These are phyloP conservation scores for Festucalex cinctus DNA, from an alignment of 2,113 vertebrate species.

Conservation along the genomic window DNA sequence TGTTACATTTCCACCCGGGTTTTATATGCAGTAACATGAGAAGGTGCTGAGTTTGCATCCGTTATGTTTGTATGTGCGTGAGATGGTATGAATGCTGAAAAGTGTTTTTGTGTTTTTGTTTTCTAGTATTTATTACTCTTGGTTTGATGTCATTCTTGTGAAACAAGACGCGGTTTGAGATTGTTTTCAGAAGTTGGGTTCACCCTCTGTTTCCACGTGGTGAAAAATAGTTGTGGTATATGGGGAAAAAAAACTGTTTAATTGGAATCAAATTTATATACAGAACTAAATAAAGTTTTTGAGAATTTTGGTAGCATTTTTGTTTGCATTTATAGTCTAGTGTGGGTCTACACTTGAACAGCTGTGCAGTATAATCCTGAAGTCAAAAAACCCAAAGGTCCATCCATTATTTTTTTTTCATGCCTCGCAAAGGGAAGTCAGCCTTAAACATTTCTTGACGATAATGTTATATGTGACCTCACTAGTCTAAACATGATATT, in stretches of 20 bases:
- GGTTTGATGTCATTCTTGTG: conserved; percentile 64
- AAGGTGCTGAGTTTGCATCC: conserved; percentile 31
- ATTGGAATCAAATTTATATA: conserved; percentile 68
- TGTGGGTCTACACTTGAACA: neutral
- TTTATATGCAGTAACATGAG: conserved; percentile 57
- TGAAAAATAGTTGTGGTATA: conserved; percentile 57
- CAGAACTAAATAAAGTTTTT: conserved; percentile 58
- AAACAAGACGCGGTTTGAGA: conserved; percentile 53
- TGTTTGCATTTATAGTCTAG: neutral
- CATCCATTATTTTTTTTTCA: neutral
- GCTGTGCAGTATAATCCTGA: neutral
- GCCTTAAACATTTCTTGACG: no score
- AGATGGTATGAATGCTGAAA: conserved; percentile 19
- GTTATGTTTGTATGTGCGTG: conserved; percentile 19
- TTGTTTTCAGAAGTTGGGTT: conserved; percentile 55
- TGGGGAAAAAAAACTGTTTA: conserved; percentile 44
- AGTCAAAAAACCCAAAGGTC: neutral
- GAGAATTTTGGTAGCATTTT: conserved; percentile 29
- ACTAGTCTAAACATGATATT: no score
- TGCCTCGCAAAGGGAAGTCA: no score
- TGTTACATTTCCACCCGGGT: conserved; percentile 29
- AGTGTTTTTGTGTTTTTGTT: conserved; percentile 30
- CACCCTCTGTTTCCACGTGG: conserved; percentile 56
- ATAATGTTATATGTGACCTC: no score
- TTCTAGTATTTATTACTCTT: conserved; percentile 75